Conservation (phyloP, 1,140 invertebrate genomes). For the Pygmarrhopalites habei region DNA sequence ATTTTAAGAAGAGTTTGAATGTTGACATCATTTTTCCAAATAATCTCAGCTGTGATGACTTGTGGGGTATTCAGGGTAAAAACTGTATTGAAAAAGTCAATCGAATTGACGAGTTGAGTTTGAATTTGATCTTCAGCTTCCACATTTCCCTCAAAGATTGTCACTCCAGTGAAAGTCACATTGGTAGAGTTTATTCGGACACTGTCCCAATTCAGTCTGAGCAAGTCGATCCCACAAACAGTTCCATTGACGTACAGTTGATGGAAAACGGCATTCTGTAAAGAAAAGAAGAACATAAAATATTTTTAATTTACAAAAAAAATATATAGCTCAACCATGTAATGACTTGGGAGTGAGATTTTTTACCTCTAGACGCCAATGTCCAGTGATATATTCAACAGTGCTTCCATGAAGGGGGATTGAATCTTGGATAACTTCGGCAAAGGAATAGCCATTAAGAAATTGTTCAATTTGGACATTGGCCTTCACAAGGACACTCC, state of each 20-base stretch:
- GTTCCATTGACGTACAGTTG: constrained; percentile 15
- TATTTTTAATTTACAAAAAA: background rate
- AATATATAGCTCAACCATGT: too few species aligned
- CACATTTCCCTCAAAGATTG: background rate
- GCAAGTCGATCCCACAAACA: constrained; percentile 20
- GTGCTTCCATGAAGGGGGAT: constrained; percentile 1
- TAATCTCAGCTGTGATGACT: background rate
- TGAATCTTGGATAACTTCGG: constrained; percentile 2
- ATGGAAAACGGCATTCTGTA: constrained; percentile 12
- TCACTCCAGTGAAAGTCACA: constrained; percentile 10
- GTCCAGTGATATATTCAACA: background rate
- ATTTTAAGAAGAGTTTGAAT: background rate
- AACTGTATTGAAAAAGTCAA: constrained; percentile 4
- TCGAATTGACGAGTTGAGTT: background rate
- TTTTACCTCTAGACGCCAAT: constrained; percentile 27
- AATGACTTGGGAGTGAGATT: constrained; percentile 2
- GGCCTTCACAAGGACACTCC: background rate
- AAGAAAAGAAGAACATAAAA: constrained; percentile 3
- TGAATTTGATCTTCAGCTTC: constrained; percentile 1
- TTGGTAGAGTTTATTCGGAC: constrained; percentile 8
- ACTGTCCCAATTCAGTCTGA: constrained; percentile 14
- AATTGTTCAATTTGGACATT: background rate
- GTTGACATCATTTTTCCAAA: too few species aligned
- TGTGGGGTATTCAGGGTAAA: constrained; percentile 12
- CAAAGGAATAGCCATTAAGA: constrained; percentile 5